phyloP scores from a whole-genome alignment of 2,888 invertebrate species.

The Lasioglossum villosulum region DNA sequence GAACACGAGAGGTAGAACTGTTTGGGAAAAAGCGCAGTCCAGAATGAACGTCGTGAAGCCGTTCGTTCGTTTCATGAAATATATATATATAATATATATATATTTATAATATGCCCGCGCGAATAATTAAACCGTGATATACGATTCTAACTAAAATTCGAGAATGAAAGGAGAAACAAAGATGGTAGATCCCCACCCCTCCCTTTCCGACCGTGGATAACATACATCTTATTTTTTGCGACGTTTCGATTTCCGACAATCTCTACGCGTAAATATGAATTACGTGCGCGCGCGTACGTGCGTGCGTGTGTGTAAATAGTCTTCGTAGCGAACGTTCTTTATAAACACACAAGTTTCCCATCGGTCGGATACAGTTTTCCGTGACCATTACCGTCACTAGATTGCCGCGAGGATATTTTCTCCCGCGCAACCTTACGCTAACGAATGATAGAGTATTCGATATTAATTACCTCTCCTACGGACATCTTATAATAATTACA shows the following conservation, averaged over 20 bases:
- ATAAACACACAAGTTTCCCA: neutral
- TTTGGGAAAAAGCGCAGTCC: conserved; percentile 55
- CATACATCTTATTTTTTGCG: neutral
- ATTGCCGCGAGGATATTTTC: neutral
- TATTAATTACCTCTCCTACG: conserved; percentile 61
- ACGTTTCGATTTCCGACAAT: neutral
- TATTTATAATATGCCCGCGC: conserved; percentile 18
- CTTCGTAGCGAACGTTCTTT: neutral
- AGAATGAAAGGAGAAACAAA: conserved; percentile 7
- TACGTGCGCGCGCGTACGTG: neutral
- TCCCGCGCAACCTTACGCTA: conserved; percentile 52
- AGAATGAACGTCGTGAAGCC: conserved; percentile 42
- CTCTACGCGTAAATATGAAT: neutral
- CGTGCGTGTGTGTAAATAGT: neutral
- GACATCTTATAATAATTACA: conserved; percentile 69
- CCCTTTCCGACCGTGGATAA: conserved; percentile 33
- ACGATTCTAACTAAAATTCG: neutral
- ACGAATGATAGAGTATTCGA: conserved; percentile 69
- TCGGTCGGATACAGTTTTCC: conserved; percentile 2
- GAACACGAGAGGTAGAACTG: conserved; percentile 67
- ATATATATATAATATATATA: neutral
- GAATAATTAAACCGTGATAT: conserved; percentile 22
- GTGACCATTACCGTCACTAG: neutral
- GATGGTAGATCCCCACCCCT: neutral
- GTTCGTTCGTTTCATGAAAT: neutral